Base-by-base conservation (phyloP, 2,888 invertebrate genomes). In the Yponomeuta plumbellus region DNA sequence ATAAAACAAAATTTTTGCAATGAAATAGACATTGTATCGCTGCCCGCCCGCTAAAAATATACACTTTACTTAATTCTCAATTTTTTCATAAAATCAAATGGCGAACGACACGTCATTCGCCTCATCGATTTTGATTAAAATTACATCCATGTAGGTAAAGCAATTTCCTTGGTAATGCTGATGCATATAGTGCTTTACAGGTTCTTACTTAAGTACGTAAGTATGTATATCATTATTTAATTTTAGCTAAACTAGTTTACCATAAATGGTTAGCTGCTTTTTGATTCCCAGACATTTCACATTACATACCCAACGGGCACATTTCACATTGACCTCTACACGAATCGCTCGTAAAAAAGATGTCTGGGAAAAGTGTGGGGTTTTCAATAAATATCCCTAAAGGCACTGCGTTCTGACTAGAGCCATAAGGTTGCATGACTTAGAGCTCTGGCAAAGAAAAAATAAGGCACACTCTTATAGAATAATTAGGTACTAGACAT, bases 81-180 rank as follows among this genome's bases (percentile, higher is more conserved):
- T 34, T 34, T 34, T 34, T 8, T 34, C 34, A 34, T 34, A 34
- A 34, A 34, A 8, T 1, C 1, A 34, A 34, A 34, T 10, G 34
- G 34, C 34, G 34, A 34, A 34, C 34, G 34, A 5, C 8, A 34
- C 34, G 34, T 34, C 8, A n/a, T n/a, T 10, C 44, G 44, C 17
- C 44, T 52, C 44, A 52, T n/a, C n/a, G 17, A 17, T 17, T 52
- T 52, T 17, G 17, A 4, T 52, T 52, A 52, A 52, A 77, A 76
- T 77, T 77, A 80, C 74, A 76, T 78, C 76, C 80, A 79, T 76
- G 71, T 77, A 79, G 80, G 78, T 85, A 87, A 86, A 86, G 85
- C 88, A 78, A 83, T 84, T 80, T 88, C 84, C 85, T 88, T 86
- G 88, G 88, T 87, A 86, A 85, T 81, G 80, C 81, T 83, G 78